Base-by-base conservation (phyloP, 1,140 invertebrate species). In the Drosophila nigromelanica region DNA sequence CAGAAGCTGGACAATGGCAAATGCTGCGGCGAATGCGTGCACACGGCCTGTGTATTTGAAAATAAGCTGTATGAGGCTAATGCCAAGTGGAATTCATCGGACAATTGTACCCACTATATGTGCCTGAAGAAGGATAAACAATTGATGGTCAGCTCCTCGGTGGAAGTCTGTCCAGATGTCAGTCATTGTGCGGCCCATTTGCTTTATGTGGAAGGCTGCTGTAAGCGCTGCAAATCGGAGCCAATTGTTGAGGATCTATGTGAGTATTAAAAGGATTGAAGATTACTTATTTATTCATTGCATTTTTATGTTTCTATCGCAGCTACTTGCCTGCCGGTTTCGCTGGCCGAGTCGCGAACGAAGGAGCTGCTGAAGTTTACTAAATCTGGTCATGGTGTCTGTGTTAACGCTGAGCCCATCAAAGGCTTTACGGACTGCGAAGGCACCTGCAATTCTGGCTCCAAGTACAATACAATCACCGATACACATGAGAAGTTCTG, bases 1-100 rank as follows among this genome's bases (percentile, higher is more conserved):
- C 54, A 60, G 27, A 76, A 86, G 45, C 62, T 90, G 11, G 64
- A 91, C 4, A 52, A 83, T 4, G 92, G 72, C 15, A 91, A 90
- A 40, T 97, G 96, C 90, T 97, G 96, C 78, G 96, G 96, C 4
- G 92, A 94, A 62, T 97, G 96, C 68, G 89, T 93, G 21, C 94
- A 95, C 91, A 92, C 93, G 0, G 92, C 92, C 27, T 97, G 96
- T 74, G 86, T 96, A 0, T 91, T 95, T 12, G 93, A 94, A 0
- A 93, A 94, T 3, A 91, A 92, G 7, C 66, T 94, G 0, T 93
- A 95, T 42, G 86, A 93, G 35, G 90, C 93, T 12, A 93, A 92
- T n/a, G 85, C 92, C 1, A 92, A 76, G 1, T 96, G 95, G 95
- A 92, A 90, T 24, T 95, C 95, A 0, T 66, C 78, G 0, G 95